A percentile compares a stretch with the other conserved stretches of the same genome.
Conservation (phyloP, 2,888 invertebrate genomes). For the Lycophotia porphyrea region DNA sequence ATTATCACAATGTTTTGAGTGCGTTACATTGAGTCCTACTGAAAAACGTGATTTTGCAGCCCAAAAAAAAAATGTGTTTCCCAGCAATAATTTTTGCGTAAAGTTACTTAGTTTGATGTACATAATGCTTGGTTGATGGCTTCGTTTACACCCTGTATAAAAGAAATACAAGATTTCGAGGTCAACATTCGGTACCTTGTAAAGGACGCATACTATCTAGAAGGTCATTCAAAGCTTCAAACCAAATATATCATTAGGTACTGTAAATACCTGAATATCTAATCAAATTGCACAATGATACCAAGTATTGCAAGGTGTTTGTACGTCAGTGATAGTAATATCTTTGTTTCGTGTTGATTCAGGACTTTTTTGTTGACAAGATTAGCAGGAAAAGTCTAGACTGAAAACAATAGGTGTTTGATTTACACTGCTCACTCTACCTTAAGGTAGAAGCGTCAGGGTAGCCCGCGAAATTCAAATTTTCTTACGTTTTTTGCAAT, state of each 20-base stretch:
- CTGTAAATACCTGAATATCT: slow-evolving; percentile 30
- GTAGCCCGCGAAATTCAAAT: too few relatives aligned
- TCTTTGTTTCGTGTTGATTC: slow-evolving; percentile 18
- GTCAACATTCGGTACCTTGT: neutral
- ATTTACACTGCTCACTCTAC: neutral
- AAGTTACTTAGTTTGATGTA: too few relatives aligned
- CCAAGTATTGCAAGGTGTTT: slow-evolving; percentile 1
- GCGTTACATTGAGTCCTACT: too few relatives aligned
- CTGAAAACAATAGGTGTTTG: slow-evolving; percentile 7
- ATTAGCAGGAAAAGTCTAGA: neutral
- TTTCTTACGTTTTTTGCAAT: too few relatives aligned
- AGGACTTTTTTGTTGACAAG: neutral
- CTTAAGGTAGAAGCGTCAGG: too few relatives aligned
- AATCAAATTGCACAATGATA: slow-evolving; percentile 50
- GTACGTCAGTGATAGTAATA: slow-evolving; percentile 1
- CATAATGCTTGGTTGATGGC: too few relatives aligned
- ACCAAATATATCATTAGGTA: slow-evolving; percentile 20
- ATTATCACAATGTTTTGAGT: too few relatives aligned
- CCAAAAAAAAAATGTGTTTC: too few relatives aligned
- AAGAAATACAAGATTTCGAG: neutral
- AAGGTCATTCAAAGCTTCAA: slow-evolving; percentile 27
- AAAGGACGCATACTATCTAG: slow-evolving; percentile 16
- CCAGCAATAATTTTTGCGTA: too few relatives aligned
- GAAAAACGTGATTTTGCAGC: too few relatives aligned
- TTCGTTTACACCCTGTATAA: too few relatives aligned